Evolutionary conservation across 2,888 invertebrate species (phyloP).

Genomic region (Actias luna): DNA sequence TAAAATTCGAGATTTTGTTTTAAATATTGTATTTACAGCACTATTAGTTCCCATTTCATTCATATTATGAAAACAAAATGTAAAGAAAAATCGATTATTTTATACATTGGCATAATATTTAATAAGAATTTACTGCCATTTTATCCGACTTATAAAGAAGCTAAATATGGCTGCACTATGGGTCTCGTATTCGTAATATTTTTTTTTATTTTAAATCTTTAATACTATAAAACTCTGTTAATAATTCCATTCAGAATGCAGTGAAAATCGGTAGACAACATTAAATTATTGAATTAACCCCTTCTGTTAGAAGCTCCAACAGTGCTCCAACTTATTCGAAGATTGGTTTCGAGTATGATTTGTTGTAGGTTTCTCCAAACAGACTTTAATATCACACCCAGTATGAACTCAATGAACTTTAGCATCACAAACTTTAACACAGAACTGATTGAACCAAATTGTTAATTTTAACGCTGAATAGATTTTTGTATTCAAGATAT

Average conservation of each 20-base stretch:
- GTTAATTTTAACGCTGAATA: not conserved
- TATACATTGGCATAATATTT: no score
- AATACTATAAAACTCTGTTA: conserved; percentile 20
- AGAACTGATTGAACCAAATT: conserved; percentile 40
- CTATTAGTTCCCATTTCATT: no score
- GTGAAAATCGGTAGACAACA: conserved; percentile 39
- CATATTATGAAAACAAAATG: no score
- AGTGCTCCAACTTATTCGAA: conserved; percentile 41
- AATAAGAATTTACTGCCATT: not conserved
- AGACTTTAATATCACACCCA: conserved; percentile 54
- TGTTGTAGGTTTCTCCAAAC: conserved; percentile 36
- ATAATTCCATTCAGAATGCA: not conserved
- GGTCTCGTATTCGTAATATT: no score
- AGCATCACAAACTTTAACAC: conserved; percentile 42
- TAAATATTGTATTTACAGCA: no score
- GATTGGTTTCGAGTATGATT: conserved; percentile 46
- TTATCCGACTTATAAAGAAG: conserved; percentile 21
- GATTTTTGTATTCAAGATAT: not conserved
- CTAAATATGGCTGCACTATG: no score
- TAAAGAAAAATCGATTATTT: no score
- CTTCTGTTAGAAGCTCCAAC: conserved; percentile 43
- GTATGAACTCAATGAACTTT: conserved; percentile 37
- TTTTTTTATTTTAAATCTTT: conserved; percentile 7
- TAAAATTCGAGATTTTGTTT: no score
- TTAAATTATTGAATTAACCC: conserved; percentile 55